Evolutionary conservation across 2,797 vertebrate genomes (phyloP).

Genomic region (Ctenopoma multispine): DNA sequence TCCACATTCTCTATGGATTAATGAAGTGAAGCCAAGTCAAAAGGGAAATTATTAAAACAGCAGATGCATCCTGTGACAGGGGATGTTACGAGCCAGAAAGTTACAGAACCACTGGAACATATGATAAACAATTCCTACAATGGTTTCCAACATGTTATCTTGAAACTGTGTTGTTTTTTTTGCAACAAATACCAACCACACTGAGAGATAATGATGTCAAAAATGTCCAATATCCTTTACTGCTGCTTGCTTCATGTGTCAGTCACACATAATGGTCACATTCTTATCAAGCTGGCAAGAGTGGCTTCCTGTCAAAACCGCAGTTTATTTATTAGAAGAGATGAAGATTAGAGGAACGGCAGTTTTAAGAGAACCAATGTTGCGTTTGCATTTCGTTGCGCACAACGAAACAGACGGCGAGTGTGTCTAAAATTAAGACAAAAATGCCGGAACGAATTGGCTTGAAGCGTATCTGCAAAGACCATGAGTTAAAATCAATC

Average conservation of each 20-base stretch:
- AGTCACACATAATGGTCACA: not conserved
- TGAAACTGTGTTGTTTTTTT: not conserved
- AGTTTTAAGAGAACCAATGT: not conserved
- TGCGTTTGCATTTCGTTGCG: not conserved
- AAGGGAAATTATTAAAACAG: not conserved
- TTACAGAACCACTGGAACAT: not conserved
- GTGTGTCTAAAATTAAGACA: not conserved
- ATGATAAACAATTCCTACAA: not conserved
- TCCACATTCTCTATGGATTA: not conserved
- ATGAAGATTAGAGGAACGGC: not conserved
- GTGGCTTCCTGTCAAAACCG: slow-evolving; percentile 19
- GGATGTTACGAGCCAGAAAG: not conserved
- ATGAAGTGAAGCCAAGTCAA: not conserved
- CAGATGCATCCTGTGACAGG: not conserved
- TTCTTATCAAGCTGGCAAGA: not conserved
- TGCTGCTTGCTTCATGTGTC: not conserved
- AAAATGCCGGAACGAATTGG: not conserved
- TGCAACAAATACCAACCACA: not conserved
- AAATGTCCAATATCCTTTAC: not conserved
- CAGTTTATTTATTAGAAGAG: not conserved
- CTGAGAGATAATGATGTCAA: slow-evolving; percentile 7
- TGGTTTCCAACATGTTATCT: too few relatives aligned
- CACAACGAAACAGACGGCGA: not conserved
- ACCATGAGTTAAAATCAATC: not conserved
- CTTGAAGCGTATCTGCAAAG: not conserved